Evolutionary conservation across 2,888 invertebrate genomes (phyloP).

Genomic region (Caenorhabditis imperialis): DNA sequence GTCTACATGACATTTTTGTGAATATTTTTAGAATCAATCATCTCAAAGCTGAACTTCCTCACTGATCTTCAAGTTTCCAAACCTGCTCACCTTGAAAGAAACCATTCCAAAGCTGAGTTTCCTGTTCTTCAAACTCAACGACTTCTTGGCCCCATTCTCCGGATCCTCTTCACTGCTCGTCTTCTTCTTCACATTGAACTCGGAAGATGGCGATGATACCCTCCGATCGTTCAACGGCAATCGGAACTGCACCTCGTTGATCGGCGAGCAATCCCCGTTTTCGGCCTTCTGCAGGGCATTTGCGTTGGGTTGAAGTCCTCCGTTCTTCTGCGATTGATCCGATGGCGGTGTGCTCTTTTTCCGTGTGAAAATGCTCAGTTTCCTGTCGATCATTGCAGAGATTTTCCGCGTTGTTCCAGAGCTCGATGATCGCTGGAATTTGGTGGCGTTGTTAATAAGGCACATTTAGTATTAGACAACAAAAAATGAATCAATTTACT

Average conservation of each 20-base stretch:
- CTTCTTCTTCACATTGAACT: slow-evolving; percentile 65
- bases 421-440: slow-evolving; percentile 73
- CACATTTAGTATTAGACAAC: no score
- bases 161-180: slow-evolving; percentile 72
- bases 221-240: slow-evolving; percentile 57
- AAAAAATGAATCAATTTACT: no score
- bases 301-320: slow-evolving; percentile 60
- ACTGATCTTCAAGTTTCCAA: no score
- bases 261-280: slow-evolving; percentile 67
- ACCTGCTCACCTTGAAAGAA: slow-evolving; percentile 61
- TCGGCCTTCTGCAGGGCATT: slow-evolving; percentile 62
- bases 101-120: slow-evolving; percentile 73
- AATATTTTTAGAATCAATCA: no score
- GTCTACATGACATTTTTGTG: no score
- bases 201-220: slow-evolving; percentile 59
- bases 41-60: no score
- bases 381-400: slow-evolving; percentile 77
- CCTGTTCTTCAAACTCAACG: slow-evolving; percentile 68
- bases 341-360: slow-evolving; percentile 68
- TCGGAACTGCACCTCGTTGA: slow-evolving; percentile 63
- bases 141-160: slow-evolving; percentile 69
- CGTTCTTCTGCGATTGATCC: slow-evolving; percentile 60
- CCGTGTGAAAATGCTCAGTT: slow-evolving; percentile 76
- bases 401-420: slow-evolving; percentile 77
- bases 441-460: background rate